These are phyloP conservation scores for Schizotus pectinicornis DNA, from an alignment of 2,888 invertebrate genomes.

Conservation along the genomic window DNA sequence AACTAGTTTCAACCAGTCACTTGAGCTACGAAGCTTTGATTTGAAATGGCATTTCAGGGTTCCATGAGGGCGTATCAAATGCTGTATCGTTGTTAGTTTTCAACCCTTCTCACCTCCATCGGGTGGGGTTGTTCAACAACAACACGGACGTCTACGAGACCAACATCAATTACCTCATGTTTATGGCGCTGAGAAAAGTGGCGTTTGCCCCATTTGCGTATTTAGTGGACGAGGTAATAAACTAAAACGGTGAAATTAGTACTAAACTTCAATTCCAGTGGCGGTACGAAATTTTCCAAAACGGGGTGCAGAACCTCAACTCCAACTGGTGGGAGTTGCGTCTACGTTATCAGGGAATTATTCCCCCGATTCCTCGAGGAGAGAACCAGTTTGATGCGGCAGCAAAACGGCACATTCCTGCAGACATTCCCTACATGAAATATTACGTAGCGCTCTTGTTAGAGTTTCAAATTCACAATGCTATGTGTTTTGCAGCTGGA, in stretches of 20 bases:
- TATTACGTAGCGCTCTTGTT: constrained; percentile 83
- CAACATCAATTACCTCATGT: constrained; percentile 79
- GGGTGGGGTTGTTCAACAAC: constrained; percentile 74
- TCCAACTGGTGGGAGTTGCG: constrained; percentile 78
- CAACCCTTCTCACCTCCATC: constrained; percentile 76
- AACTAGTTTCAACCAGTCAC: too few species aligned
- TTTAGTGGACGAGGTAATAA: constrained; percentile 75
- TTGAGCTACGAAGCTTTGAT: too few species aligned
- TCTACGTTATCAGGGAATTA: constrained; percentile 74
- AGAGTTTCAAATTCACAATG: constrained; percentile 86
- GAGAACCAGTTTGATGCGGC: constrained; percentile 84
- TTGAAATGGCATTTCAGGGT: constrained; percentile 63
- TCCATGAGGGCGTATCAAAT: constrained; percentile 86
- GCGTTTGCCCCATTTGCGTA: constrained; percentile 81
- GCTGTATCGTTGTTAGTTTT: constrained; percentile 78
- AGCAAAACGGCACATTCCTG: constrained; percentile 81
- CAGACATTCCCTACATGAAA: constrained; percentile 74
- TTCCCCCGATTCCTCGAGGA: constrained; percentile 71
- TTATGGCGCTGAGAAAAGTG: constrained; percentile 79
- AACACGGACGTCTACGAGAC: constrained; percentile 70
- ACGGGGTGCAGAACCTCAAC: constrained; percentile 75
- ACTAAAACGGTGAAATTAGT: background rate
- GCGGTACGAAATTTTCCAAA: constrained; percentile 81
- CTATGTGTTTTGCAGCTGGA: constrained; percentile 75
- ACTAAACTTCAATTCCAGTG: constrained; percentile 68